Base-by-base conservation (phyloP, 2,888 invertebrate species). In the Leistus spinibarbis region DNA sequence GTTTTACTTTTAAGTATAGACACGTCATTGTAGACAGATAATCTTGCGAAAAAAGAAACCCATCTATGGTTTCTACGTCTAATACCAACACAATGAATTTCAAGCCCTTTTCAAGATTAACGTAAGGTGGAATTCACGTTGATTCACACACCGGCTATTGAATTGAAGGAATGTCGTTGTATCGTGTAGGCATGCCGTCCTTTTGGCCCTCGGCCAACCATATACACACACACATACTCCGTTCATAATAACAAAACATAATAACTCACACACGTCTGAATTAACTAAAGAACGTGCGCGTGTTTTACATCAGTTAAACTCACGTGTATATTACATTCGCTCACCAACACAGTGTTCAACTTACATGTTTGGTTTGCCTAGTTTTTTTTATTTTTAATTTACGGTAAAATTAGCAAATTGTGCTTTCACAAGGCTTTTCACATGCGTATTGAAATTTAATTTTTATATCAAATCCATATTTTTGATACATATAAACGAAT, bases 221-320 rank as follows among this genome's bases (percentile, higher is more conserved):
- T 13, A 23, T 10, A 62, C 23, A 23, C 20, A 16, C 62, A 62
- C 62, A 62, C 62, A n/a, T 22, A 62, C 20, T 62, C 10, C 62
- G 23, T 62, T 40, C 40, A 40, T 40, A 40, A 40, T 57, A 57
- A 57, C 57, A 57, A 57, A 57, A 57, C 57, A 57, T 57, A 19
- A 57, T 57, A 57, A 57, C 13, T 57, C 57, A 57, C 9, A 16
- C 57, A 57, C 13, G 20, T 19, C 57, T 57, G 20, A 40, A 40
- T 40, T 40, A 40, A 40, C 40, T 40, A 40, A 40, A 40, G 40
- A 40, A 40, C 40, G 24, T 24, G 24, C 24, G 40, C 40, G 40
- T 40, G 40, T 40, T 13, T 40, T 10, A 40, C 40, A 10, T 40
- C 40, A 40, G 40, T 40, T 40, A 40, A 40, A 40, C 13, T 40